Evolutionary conservation across 2,797 vertebrate genomes (phyloP).

Genomic region (Fratercula arctica): DNA sequence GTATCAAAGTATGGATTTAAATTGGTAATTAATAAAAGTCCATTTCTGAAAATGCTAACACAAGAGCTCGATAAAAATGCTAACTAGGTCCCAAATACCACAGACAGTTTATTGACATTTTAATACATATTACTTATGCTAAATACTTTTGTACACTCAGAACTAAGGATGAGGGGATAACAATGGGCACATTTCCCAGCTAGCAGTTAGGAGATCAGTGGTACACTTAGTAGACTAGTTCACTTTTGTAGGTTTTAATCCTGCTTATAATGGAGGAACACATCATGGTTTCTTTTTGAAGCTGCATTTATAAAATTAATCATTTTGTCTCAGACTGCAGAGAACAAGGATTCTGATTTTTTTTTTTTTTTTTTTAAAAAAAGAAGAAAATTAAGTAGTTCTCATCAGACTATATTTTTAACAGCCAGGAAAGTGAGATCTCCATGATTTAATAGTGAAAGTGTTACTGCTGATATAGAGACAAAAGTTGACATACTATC

Average conservation of each 20-base stretch:
- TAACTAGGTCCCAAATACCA: slow-evolving; percentile 79
- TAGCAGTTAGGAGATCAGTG: slow-evolving; percentile 45
- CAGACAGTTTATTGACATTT: slow-evolving; percentile 75
- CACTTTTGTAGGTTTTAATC: slow-evolving; percentile 67
- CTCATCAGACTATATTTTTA: slow-evolving; percentile 27
- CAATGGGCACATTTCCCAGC: slow-evolving; percentile 48
- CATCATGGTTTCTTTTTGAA: slow-evolving; percentile 44
- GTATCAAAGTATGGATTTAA: slow-evolving; percentile 80
- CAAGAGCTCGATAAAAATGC: slow-evolving; percentile 81
- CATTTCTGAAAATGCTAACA: slow-evolving; percentile 79
- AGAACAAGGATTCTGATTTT: slow-evolving; percentile 22
- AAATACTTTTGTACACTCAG: slow-evolving; percentile 65
- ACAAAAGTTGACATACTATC: neutral
- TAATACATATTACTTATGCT: slow-evolving; percentile 75
- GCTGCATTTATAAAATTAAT: slow-evolving; percentile 52
- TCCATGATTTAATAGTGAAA: neutral
- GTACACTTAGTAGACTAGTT: slow-evolving; percentile 38
- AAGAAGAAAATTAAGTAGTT: neutral
- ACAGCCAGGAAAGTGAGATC: slow-evolving; percentile 25
- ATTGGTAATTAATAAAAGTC: slow-evolving; percentile 82
- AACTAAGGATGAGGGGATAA: slow-evolving; percentile 58
- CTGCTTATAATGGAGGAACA: slow-evolving; percentile 56
- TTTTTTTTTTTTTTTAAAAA: neutral
- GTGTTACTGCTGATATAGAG: neutral
- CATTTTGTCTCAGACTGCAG: slow-evolving; percentile 51